Base-by-base conservation (phyloP, 2,888 invertebrate species). In the Tiliacea citrago region DNA sequence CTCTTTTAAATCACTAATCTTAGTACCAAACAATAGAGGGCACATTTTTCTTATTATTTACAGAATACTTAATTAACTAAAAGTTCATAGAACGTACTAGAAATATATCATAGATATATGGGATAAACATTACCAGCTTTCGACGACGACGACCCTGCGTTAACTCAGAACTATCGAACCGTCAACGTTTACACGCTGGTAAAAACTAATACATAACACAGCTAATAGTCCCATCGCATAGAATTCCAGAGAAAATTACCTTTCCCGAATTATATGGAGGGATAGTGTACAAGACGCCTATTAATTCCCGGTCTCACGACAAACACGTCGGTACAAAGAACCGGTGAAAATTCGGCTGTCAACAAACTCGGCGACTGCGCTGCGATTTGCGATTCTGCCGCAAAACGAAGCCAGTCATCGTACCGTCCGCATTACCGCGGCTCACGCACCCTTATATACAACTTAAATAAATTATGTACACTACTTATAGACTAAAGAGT, bases 31-130 rank as follows among this genome's bases (percentile, higher is more conserved):
- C 75, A 79, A 82, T 67, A 78, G 71, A 79, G 84, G 84, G 76
- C 77, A 87, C 84, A 62, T 72, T 85, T 84, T 85, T 78, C 70
- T 79, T 87, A 83, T 83, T 92, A 93, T 95, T 92, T 95, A 96
- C 94, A 95, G 79, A 85, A 93, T 96, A 60, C 92, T 94, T 93
- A 92, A 73, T 68, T 84, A 91, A 66, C 94, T 96, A 96, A 92
- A 93, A 94, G 99, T 99, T 99, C 99, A 99, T 98, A 98, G 99
- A 99, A 99, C 99, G 98, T 99, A 99, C 98, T 97, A 97, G 96
- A 97, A 97, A 98, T 98, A 99, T 99, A 99, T 99, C 99, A 99
- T 98, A 98, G 99, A 99, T 99, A 99, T 99, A 99, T 99, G 98
- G 98, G 98, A 98, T 98, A 98, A 98, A 97, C 97, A 97, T 97